Base-by-base conservation (phyloP, 1,140 invertebrate species). In the Pogonomyrmex californicus region DNA sequence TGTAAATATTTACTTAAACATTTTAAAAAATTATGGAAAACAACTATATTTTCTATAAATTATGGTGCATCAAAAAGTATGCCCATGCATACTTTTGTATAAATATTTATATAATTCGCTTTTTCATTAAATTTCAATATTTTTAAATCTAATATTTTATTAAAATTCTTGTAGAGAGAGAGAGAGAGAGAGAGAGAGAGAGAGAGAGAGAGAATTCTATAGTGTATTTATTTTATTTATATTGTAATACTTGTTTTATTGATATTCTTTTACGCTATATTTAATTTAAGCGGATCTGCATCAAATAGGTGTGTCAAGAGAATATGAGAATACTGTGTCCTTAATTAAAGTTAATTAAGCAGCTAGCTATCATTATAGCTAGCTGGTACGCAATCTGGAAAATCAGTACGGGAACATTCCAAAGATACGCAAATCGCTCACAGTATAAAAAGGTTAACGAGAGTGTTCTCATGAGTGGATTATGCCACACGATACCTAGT, bases 281-380 rank as follows among this genome's bases (percentile, higher is more conserved):
- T 73, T 60, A 73, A 23, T 70, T 70, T 17, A 5, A 30, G 17
- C 41, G 49, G 36, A 70, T 70, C 47, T 30, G 14, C 38, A 41
- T 38, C 23, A 60, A 10, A 58, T 23, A 33, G 4, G 14, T 47
- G 38, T 6, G 33, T 6, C 33, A 30, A 58, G 33, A 47, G 17
- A 23, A 75, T 56, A 10, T 44, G 79, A 60, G 41, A 82, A 47
- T 60, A 30, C n/a, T 30, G 54, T 12, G 23, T 47, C 54, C 30
- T 49, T 83, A 83, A 83, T 83, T 83, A 83, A 83, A 83, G 17
- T 38, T 83, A 83, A 83, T 83, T 83, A 83, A 83, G 68, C 12
- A 17, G n/a, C 23, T 23, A 23, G 30, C 10, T 47, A 38, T 33
- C 47, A 83, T 75, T 60, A 75, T 12, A 23, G 17, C 23, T 30